Evolutionary conservation across 2,888 invertebrate genomes (phyloP).

Genomic region (Griposia aprilina): DNA sequence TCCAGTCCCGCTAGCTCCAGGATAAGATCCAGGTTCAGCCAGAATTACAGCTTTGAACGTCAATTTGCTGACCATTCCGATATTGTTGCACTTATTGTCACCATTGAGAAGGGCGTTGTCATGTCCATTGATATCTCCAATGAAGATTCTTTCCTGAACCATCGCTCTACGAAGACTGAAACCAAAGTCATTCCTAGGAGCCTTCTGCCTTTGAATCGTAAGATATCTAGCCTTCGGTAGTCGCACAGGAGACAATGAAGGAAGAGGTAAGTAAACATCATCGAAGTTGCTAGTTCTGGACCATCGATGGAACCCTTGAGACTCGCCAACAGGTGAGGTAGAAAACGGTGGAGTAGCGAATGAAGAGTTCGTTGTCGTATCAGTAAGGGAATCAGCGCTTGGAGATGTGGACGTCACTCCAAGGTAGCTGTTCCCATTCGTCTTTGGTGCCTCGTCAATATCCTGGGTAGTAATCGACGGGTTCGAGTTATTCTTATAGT

Average conservation of each 20-base stretch:
- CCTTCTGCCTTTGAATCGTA: slow-evolving; percentile 94
- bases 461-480: slow-evolving; percentile 87
- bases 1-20: slow-evolving; percentile 94
- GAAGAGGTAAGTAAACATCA: slow-evolving; percentile 93
- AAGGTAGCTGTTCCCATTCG: slow-evolving; percentile 88
- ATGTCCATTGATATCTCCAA: slow-evolving; percentile 83
- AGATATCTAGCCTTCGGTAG: slow-evolving; percentile 94
- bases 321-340: slow-evolving; percentile 95
- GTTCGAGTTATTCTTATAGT: slow-evolving; percentile 84
- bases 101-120: slow-evolving; percentile 82
- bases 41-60: slow-evolving; percentile 95
- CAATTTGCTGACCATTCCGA: slow-evolving; percentile 84
- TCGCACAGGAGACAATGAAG: slow-evolving; percentile 92
- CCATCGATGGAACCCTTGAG: slow-evolving; percentile 95
- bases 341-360: slow-evolving; percentile 97
- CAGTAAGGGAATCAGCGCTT: slow-evolving; percentile 95
- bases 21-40: slow-evolving; percentile 96
- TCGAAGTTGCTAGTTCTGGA: slow-evolving; percentile 94
- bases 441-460: slow-evolving; percentile 85
- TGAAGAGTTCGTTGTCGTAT: slow-evolving; percentile 95
- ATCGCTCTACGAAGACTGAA: slow-evolving; percentile 97
- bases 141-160: slow-evolving; percentile 92
- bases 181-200: slow-evolving; percentile 97
- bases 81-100: slow-evolving; percentile 83
- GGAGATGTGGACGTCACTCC: slow-evolving; percentile 95